phyloP scores from a whole-genome alignment of 2,888 invertebrate species.

The Metopia argyrocephala region DNA sequence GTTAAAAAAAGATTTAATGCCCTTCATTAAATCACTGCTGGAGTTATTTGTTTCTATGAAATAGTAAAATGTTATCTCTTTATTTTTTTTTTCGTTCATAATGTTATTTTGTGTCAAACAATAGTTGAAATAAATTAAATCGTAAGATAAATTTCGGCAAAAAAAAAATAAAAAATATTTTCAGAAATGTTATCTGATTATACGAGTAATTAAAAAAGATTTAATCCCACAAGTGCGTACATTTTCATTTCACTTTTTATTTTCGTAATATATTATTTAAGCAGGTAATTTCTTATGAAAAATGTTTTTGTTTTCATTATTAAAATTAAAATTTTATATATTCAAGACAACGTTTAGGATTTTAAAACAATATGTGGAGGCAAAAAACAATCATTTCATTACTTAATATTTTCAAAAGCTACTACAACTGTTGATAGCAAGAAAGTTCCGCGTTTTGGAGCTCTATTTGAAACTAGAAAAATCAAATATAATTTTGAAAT shows the following conservation, averaged over 20 bases:
- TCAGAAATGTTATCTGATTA: neutral
- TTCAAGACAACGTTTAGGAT: neutral
- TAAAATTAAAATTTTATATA: neutral
- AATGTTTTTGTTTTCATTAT: neutral
- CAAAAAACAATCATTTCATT: neutral
- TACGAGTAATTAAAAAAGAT: neutral
- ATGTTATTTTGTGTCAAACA: too few species aligned
- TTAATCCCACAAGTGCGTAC: neutral
- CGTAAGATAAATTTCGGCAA: neutral
- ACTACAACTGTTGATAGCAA: too few species aligned
- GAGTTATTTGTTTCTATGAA: neutral
- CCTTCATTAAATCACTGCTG: neutral
- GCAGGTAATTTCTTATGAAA: neutral
- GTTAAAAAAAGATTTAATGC: neutral
- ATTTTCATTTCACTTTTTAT: neutral
- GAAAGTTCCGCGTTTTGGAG: too few species aligned
- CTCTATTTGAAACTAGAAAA: too few species aligned
- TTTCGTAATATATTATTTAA: neutral
- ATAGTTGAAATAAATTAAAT: neutral
- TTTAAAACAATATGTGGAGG: neutral
- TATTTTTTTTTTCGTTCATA: neutral
- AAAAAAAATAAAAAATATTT: neutral
- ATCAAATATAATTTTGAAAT: too few species aligned
- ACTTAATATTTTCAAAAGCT: too few species aligned
- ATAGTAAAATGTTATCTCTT: neutral